phyloP scores from a whole-genome alignment of 2,888 invertebrate genomes.

The Agrotis clavis region DNA sequence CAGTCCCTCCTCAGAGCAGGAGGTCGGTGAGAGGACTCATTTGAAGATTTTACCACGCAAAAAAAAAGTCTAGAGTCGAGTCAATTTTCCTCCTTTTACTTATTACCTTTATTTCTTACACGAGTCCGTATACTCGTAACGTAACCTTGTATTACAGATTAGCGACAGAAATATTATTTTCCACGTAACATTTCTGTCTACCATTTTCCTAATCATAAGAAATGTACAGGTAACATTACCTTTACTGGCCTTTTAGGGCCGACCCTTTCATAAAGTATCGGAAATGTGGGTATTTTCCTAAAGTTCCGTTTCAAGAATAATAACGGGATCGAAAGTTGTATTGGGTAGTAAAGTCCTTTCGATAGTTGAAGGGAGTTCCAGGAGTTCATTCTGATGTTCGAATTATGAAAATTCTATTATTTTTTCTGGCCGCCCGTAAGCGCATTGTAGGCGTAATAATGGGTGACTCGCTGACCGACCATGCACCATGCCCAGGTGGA shows the following conservation, averaged over 20 bases:
- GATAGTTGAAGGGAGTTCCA: conserved; percentile 24
- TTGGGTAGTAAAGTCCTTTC: conserved; percentile 9
- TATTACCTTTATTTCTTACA: conserved; percentile 18
- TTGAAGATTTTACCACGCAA: background rate
- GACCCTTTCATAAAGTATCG: conserved; percentile 46
- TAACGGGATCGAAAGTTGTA: conserved; percentile 26
- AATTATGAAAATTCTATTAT: background rate
- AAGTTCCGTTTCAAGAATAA: conserved; percentile 29
- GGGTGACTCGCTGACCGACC: too few relatives aligned
- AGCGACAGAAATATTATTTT: conserved; percentile 1
- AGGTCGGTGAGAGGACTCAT: too few relatives aligned
- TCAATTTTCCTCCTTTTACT: conserved; percentile 21
- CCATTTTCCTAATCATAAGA: conserved; percentile 33
- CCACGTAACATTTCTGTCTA: background rate
- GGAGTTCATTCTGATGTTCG: conserved; percentile 23
- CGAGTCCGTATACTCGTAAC: conserved; percentile 14
- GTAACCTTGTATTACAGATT: conserved; percentile 5
- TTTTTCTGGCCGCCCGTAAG: too few relatives aligned
- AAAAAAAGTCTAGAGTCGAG: too few relatives aligned
- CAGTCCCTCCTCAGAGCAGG: too few relatives aligned
- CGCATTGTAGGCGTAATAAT: too few relatives aligned
- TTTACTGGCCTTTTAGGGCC: conserved; percentile 23
- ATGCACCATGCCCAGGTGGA: too few relatives aligned
- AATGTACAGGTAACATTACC: conserved; percentile 25
- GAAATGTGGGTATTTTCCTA: conserved; percentile 23